These are phyloP conservation scores for Babylonia areolata DNA, from an alignment of 1,140 invertebrate genomes.

Conservation along the genomic window DNA sequence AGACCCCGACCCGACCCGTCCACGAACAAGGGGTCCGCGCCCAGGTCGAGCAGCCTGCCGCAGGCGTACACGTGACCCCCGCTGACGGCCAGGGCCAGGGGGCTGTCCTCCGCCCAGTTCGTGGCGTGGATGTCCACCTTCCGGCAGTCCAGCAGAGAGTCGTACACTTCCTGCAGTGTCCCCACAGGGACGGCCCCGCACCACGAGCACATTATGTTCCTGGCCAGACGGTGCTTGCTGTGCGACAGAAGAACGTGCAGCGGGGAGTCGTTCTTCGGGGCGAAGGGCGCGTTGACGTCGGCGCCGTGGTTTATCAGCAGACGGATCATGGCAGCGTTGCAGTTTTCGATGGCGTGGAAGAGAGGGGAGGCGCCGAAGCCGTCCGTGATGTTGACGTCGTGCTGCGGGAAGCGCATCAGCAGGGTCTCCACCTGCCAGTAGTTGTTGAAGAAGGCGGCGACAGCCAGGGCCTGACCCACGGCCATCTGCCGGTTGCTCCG, in stretches of 20 bases:
- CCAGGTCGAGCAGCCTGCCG: neutral
- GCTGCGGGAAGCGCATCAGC: neutral
- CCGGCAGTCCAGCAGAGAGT: neutral
- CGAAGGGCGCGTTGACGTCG: neutral
- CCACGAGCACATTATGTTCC: neutral
- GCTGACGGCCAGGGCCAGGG: neutral
- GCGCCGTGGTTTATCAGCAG: neutral
- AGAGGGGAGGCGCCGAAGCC: neutral
- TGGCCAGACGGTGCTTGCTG: neutral
- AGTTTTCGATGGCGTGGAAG: neutral
- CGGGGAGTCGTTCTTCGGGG: neutral
- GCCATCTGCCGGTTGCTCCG: neutral
- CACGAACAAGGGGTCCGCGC: neutral
- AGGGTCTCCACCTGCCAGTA: neutral
- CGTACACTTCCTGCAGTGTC: neutral
- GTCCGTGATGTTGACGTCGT: neutral
- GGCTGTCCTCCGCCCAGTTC: neutral
- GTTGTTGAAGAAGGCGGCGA: neutral
- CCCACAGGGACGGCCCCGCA: too few relatives aligned
- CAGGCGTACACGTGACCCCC: neutral
- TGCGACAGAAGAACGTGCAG: neutral
- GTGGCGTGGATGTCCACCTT: neutral
- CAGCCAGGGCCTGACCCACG: neutral
- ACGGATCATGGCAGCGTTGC: neutral
- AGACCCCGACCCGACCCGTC: neutral